Base-by-base conservation (phyloP, 53 echinoderm and acorn worm species). In the Actinopyga echinites region DNA sequence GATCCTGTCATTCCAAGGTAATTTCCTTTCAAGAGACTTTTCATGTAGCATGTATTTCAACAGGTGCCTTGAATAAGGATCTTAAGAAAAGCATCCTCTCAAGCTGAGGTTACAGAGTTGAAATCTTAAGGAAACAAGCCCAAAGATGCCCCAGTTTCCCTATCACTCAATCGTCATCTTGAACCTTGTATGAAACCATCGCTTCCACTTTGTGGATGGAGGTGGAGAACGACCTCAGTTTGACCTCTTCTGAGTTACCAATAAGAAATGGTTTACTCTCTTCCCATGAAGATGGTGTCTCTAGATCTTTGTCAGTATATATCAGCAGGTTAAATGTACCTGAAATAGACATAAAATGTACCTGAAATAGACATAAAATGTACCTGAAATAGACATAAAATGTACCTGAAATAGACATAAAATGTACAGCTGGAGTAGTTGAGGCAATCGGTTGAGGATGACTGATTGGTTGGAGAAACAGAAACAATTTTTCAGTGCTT, bases 301-400 rank as follows among this genome's bases (percentile, higher is more conserved):
- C 87, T 30, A 88, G 28, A 75, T 92, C 86, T 85, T 94, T 97
- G 89, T 97, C 92, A 1, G 97, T 97, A 84, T 97, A 97, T 82
- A 97, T 91, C 52, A 97, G 80, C 57, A 97, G 82, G 84, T 97
- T 93, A 88, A 97, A 97, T 29, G 92, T 92, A 78, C 93, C 97
- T 97, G 75, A 2, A 53, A 22, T 21, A 25, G 56, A 68, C 57
- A 61, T 3, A 75, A 49, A 29, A 85, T 17, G 38, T 17, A 60
- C 8, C 6, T 23, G 54, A 28, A 15, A 24, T 35, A 25, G 60
- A 8, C n/a, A n/a, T n/a, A n/a, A n/a, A 55, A 20, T 20, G 12
- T 20, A 55, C 12, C 20, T 55, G 20, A 11, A 55, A 55, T 12
- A 13, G 56, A 11, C 12, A 55, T 20, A 20, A 55, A 13, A 13